Evolutionary conservation across 1,140 invertebrate genomes (phyloP).

Genomic region (Argopecten irradians): DNA sequence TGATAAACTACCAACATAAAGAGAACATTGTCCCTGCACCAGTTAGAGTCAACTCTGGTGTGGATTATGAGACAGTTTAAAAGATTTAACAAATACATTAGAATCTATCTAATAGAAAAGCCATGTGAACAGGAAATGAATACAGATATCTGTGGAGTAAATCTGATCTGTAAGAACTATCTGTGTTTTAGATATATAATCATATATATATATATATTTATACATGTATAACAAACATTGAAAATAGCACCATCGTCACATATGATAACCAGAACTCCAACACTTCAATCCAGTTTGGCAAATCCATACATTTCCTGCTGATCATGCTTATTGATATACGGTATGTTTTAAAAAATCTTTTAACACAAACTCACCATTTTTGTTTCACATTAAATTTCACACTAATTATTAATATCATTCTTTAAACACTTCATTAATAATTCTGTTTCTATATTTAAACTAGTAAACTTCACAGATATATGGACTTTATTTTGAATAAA

Average conservation of each 20-base stretch:
- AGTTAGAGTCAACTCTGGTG: neutral
- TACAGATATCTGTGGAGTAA: neutral
- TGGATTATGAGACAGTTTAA: neutral
- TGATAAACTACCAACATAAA: neutral
- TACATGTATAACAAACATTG: neutral
- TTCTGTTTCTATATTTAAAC: no score
- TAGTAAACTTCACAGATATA: no score
- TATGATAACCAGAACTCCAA: neutral
- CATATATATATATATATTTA: neutral
- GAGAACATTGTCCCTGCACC: neutral
- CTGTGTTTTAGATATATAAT: neutral
- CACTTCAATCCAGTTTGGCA: neutral
- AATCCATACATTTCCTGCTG: neutral
- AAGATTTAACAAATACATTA: neutral
- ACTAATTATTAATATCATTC: no score
- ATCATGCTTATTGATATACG: no score
- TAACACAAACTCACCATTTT: no score
- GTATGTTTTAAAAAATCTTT: no score
- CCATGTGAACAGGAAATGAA: neutral
- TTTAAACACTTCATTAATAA: no score
- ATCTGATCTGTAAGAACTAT: neutral
- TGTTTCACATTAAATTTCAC: no score
- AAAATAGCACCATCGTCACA: neutral
- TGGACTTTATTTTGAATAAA: no score
- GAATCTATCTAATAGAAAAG: neutral